phyloP scores from a whole-genome alignment of 2,888 invertebrate species.

The Scaptomyza tumidula region DNA sequence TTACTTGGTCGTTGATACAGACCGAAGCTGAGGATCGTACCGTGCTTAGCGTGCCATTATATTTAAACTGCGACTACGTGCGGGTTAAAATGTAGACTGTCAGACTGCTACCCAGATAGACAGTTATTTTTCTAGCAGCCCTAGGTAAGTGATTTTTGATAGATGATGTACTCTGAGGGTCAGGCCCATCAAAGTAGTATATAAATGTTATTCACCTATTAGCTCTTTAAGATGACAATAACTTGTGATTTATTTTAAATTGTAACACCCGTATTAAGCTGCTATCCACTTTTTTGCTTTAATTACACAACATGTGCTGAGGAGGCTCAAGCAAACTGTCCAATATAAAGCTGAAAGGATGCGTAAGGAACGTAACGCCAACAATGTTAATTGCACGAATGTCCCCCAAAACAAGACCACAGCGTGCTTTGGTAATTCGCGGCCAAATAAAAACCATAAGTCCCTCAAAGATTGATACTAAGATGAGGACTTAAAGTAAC shows the following conservation, averaged over 20 bases:
- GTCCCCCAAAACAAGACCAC: conserved; percentile 45
- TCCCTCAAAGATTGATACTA: conserved; percentile 77
- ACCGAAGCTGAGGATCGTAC: conserved; percentile 22
- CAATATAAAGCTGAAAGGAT: neutral
- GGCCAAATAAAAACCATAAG: conserved; percentile 58
- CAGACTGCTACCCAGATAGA: conserved; percentile 19
- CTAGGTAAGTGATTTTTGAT: conserved; percentile 69
- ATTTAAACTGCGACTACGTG: conserved; percentile 77
- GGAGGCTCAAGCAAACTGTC: conserved; percentile 3
- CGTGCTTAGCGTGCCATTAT: conserved; percentile 59
- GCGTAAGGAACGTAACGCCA: neutral
- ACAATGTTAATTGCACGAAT: conserved; percentile 31
- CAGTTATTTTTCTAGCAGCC: conserved; percentile 6
- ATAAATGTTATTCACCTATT: conserved; percentile 18
- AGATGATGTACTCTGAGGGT: conserved; percentile 45
- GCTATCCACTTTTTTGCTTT: conserved; percentile 12
- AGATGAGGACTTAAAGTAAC: conserved; percentile 63
- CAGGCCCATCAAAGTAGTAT: no score
- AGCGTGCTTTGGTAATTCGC: conserved; percentile 37
- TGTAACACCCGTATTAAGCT: conserved; percentile 17
- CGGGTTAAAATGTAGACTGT: conserved; percentile 64
- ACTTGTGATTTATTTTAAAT: conserved; percentile 56
- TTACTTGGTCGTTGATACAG: conserved; percentile 73
- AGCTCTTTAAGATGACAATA: conserved; percentile 42
- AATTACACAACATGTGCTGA: conserved; percentile 36